Evolutionary conservation across 2,888 invertebrate genomes (phyloP).

Genomic region (Heteromyza rotundicornis): DNA sequence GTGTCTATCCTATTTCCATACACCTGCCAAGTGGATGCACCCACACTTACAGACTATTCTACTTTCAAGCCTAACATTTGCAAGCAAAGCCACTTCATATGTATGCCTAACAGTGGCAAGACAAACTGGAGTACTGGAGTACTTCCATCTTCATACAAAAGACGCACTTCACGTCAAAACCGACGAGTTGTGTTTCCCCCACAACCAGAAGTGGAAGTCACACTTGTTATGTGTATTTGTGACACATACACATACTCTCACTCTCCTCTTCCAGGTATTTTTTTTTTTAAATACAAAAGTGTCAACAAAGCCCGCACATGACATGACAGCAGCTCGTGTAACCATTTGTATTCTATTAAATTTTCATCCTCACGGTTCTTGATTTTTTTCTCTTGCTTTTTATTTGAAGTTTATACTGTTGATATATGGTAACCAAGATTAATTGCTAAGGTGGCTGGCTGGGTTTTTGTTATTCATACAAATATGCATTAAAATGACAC

Average conservation of each 20-base stretch:
- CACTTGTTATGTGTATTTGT: slow-evolving; percentile 8
- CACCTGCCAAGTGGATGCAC: background rate
- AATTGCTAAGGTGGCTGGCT: slow-evolving; percentile 9
- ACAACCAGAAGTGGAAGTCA: slow-evolving; percentile 9
- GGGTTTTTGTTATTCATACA: background rate
- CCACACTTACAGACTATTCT: background rate
- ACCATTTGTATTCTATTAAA: background rate
- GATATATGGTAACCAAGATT: slow-evolving; percentile 15
- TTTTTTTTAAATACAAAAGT: slow-evolving; percentile 11
- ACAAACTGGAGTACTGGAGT: slow-evolving; percentile 2
- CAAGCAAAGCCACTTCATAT: background rate
- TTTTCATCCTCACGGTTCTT: background rate
- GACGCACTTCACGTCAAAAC: background rate
- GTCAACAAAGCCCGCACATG: slow-evolving; percentile 19
- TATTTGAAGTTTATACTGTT: background rate
- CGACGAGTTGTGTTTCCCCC: background rate
- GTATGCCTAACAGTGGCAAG: too few species aligned
- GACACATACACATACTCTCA: background rate
- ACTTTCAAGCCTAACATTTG: background rate
- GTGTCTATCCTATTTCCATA: background rate
- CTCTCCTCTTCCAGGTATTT: background rate
- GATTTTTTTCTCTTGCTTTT: background rate
- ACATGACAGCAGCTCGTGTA: slow-evolving; percentile 2
- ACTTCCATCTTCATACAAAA: background rate
- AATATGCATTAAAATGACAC: background rate